These are phyloP conservation scores for Carpatolechia fugitivella DNA, from an alignment of 2,888 invertebrate genomes.

Conservation along the genomic window DNA sequence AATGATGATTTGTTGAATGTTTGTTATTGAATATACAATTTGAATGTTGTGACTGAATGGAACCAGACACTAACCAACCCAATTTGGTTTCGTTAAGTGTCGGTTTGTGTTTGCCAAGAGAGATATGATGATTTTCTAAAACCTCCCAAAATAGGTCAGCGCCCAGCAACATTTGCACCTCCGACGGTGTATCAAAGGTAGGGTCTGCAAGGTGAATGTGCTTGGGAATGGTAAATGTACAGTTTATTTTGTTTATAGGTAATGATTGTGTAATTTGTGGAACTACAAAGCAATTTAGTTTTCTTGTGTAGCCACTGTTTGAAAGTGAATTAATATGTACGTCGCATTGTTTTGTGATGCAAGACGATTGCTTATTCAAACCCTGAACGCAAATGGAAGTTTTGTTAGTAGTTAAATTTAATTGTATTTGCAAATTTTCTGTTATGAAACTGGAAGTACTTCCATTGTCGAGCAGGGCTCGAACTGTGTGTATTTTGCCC, in stretches of 20 bases:
- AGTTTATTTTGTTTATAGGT: conserved; percentile 6
- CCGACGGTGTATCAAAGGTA: conserved; percentile 13
- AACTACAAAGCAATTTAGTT: conserved; percentile 14
- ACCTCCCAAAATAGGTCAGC: too few species aligned
- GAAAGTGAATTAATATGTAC: conserved; percentile 9
- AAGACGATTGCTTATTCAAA: conserved; percentile 15
- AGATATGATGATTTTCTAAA: too few species aligned
- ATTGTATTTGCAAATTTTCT: not conserved
- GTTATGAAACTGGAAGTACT: conserved; percentile 2
- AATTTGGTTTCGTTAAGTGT: too few species aligned
- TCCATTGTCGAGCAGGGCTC: too few species aligned
- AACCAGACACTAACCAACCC: conserved; percentile 17
- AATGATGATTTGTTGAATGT: too few species aligned
- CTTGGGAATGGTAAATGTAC: too few species aligned
- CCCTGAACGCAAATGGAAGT: conserved; percentile 19
- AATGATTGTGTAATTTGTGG: too few species aligned
- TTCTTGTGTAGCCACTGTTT: not conserved
- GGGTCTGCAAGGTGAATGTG: conserved; percentile 19
- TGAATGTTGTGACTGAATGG: not conserved
- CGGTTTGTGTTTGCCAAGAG: too few species aligned
- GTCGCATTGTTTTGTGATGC: conserved; percentile 8
- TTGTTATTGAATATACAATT: not conserved
- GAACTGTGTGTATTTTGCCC: not conserved
- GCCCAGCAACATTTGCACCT: conserved; percentile 18
- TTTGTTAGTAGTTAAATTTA: conserved; percentile 3